Conservation (phyloP, 2,797 vertebrate species). For the Labeo calbasu region DNA sequence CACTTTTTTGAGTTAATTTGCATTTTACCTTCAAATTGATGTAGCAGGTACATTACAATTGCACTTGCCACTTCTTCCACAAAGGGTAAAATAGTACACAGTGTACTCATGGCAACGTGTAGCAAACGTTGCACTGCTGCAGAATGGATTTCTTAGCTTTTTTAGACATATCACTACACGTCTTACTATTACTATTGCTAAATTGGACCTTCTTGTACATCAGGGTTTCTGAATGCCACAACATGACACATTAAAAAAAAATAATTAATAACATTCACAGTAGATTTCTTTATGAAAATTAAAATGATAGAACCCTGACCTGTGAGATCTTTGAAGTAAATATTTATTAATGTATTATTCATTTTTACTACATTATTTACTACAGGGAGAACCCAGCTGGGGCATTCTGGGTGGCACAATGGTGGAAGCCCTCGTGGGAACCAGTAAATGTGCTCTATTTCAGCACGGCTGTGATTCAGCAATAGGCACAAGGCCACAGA, state of each 20-base stretch:
- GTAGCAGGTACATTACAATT: neutral
- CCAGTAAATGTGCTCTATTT: neutral
- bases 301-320: neutral
- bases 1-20: neutral
- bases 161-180: neutral
- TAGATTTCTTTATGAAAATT: neutral
- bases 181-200: conserved; percentile 39
- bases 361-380: neutral
- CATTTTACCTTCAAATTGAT: neutral
- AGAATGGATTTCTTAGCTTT: neutral
- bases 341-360: neutral
- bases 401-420: neutral
- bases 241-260: neutral
- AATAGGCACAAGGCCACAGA: neutral
- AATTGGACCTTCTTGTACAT: conserved; percentile 30
- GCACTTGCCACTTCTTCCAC: conserved; percentile 9
- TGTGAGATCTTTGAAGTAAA: neutral
- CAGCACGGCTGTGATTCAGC: too few species aligned
- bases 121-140: conserved; percentile 30
- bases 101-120: conserved; percentile 53
- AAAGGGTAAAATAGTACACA: conserved; percentile 27
- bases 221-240: neutral
- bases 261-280: too few species aligned
- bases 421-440: neutral
- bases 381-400: neutral